Evolutionary conservation across 2,797 vertebrate species (phyloP).

Genomic region (Pelobates cultripes): DNA sequence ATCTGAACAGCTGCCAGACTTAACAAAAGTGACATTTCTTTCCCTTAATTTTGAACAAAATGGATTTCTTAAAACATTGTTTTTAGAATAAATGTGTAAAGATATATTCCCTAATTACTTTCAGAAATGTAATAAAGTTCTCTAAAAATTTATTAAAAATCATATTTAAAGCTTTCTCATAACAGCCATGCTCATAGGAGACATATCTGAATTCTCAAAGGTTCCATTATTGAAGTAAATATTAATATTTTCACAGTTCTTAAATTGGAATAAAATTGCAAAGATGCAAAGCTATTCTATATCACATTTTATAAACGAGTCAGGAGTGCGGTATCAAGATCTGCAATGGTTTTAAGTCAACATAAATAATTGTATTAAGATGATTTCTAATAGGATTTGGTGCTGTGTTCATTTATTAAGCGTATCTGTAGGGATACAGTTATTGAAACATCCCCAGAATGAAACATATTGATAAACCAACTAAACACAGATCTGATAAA

Average conservation of each 20-base stretch:
- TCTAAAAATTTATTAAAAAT: conserved; percentile 75
- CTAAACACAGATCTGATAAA: conserved; percentile 31
- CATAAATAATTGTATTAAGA: conserved; percentile 79
- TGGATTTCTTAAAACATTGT: conserved; percentile 46
- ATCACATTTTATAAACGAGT: conserved; percentile 80
- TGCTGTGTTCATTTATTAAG: conserved; percentile 76
- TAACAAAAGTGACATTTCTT: background rate
- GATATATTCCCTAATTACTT: conserved; percentile 59
- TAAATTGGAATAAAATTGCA: conserved; percentile 87
- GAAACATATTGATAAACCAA: conserved; percentile 42
- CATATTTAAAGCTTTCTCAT: conserved; percentile 75
- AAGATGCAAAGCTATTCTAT: conserved; percentile 72
- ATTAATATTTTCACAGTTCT: conserved; percentile 83
- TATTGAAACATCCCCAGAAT: conserved; percentile 40
- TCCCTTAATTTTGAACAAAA: conserved; percentile 55
- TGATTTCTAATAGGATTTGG: conserved; percentile 76
- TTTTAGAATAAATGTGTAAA: conserved; percentile 64
- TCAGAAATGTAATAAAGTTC: conserved; percentile 66
- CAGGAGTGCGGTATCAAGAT: conserved; percentile 78
- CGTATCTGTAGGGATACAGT: conserved; percentile 64
- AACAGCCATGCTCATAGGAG: conserved; percentile 70
- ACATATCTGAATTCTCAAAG: conserved; percentile 73
- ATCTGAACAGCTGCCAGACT: background rate
- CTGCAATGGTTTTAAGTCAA: conserved; percentile 79
- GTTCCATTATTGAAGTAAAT: conserved; percentile 82